Percentiles rank a stretch among this genome's conserved stretches.
Evolutionary conservation across 2,113 vertebrate genomes (phyloP).

Genomic region (Vombatus ursinus): DNA sequence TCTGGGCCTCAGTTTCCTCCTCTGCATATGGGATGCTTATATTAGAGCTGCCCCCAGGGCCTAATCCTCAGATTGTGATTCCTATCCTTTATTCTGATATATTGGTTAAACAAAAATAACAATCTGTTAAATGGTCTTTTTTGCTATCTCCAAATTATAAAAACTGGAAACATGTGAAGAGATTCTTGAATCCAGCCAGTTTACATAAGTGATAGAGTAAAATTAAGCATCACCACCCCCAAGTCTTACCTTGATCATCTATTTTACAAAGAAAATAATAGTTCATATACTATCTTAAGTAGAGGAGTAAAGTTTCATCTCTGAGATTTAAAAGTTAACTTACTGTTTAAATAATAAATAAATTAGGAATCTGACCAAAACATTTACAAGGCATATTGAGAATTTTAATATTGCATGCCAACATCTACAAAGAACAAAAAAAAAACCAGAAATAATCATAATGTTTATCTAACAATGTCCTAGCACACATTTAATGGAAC

Average conservation of each 20-base stretch:
- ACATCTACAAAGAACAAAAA: neutral
- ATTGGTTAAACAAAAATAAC: neutral
- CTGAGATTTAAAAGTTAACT: neutral
- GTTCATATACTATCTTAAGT: neutral
- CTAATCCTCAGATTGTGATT: neutral
- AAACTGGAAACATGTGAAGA: neutral
- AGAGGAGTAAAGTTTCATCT: neutral
- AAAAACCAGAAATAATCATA: neutral
- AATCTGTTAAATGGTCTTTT: neutral
- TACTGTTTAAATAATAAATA: neutral
- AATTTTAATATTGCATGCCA: neutral
- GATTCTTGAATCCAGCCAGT: neutral
- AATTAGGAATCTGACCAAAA: neutral
- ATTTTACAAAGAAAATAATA: neutral
- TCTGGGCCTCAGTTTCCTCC: neutral
- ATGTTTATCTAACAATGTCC: neutral
- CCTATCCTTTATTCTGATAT: neutral
- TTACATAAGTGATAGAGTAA: neutral
- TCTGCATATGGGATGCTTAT: neutral
- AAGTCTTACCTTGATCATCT: neutral
- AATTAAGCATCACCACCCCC: neutral
- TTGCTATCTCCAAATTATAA: neutral
- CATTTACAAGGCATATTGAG: neutral
- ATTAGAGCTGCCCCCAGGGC: neutral
- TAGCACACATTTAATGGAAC: neutral